A percentile compares a stretch with the other conserved stretches of the same genome.
Evolutionary conservation across 2,113 vertebrate species (phyloP).

Genomic region (Neogale vison): DNA sequence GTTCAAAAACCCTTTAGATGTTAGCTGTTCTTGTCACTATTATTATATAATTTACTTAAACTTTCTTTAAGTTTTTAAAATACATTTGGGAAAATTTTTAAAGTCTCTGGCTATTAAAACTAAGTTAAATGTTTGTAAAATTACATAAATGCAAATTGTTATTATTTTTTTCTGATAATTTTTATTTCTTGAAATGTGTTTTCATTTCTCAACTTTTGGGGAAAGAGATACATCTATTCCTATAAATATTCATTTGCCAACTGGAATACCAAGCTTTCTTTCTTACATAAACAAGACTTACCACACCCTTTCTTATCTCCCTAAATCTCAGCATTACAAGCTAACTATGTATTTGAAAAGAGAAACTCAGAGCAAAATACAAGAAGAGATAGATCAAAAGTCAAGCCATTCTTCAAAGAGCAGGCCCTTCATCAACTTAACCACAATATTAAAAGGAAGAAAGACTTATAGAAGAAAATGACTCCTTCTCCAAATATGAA

Average conservation of each 20-base stretch:
- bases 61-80: background rate
- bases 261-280: background rate
- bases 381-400: background rate
- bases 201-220: background rate
- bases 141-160: background rate
- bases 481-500: accelerated
- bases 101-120: background rate
- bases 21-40: background rate
- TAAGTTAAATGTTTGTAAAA: background rate
- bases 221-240: background rate
- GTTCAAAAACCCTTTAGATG: background rate
- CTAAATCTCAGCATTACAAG: background rate
- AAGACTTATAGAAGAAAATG: background rate
- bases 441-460: background rate
- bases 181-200: background rate
- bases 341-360: background rate
- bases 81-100: background rate
- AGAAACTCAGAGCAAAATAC: background rate
- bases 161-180: background rate
- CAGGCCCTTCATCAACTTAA: background rate
- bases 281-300: background rate
- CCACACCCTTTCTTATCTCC: background rate
- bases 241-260: background rate
- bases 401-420: background rate
- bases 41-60: background rate